Conservation (phyloP, 1,140 invertebrate species). For the Drosophila cardini region DNA sequence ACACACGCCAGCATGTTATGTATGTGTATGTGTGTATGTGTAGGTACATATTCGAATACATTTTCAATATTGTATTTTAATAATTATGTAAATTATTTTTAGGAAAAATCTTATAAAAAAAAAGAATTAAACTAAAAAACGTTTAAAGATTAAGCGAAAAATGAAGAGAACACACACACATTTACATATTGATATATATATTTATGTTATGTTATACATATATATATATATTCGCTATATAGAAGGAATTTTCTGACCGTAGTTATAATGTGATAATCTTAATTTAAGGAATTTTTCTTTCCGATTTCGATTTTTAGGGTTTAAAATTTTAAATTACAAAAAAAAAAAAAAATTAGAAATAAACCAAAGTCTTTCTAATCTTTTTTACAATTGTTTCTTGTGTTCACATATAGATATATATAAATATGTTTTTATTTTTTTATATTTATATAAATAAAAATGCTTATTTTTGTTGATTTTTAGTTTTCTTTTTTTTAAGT, state of each 20-base stretch:
- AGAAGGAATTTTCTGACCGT: conserved; percentile 47
- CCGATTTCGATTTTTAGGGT: conserved; percentile 7
- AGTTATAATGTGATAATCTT: conserved; percentile 29
- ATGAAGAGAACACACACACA: conserved; percentile 20
- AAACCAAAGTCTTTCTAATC: conserved; percentile 8
- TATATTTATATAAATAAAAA: conserved; percentile 60
- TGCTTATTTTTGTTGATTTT: conserved; percentile 48
- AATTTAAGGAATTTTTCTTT: conserved; percentile 16
- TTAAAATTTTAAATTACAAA: not conserved
- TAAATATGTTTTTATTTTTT: conserved; percentile 9
- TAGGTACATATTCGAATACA: conserved; percentile 66
- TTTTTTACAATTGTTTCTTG: conserved; percentile 29
- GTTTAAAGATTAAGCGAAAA: conserved; percentile 1
- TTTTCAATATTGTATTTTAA: conserved; percentile 36
- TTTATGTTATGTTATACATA: conserved; percentile 18
- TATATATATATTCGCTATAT: conserved; percentile 33
- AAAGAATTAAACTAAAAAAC: conserved; percentile 15
- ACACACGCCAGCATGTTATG: conserved; percentile 1
- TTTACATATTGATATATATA: conserved; percentile 18
- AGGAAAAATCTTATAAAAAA: not conserved
- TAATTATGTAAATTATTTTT: not conserved
- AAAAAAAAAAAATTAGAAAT: conserved; percentile 5
- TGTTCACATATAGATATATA: conserved; percentile 18
- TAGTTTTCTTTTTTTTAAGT: conserved; percentile 23
- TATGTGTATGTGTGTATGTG: conserved; percentile 58